phyloP scores from a whole-genome alignment of 2,113 vertebrate genomes.

The Pangasianodon hypophthalmus region DNA sequence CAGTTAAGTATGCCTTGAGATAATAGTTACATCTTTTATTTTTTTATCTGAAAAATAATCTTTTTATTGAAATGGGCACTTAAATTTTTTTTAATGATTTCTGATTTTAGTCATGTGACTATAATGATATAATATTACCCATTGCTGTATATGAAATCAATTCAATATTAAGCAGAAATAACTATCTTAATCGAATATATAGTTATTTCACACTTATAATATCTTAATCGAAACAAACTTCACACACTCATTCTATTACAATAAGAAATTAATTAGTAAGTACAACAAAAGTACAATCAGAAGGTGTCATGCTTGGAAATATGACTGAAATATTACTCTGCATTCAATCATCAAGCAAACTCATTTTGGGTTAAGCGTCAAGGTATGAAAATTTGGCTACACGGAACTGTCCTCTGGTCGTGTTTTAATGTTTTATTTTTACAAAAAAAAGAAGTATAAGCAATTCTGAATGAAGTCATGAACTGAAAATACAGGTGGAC shows the following conservation, averaged over 20 bases:
- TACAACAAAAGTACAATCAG: not conserved
- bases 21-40: no score
- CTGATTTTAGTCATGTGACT: not conserved
- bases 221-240: not conserved
- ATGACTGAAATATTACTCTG: not conserved
- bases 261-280: not conserved
- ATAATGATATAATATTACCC: not conserved
- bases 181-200: no score
- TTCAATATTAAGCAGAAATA: not conserved
- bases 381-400: not conserved
- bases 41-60: no score
- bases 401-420: not conserved
- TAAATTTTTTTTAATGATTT: no score
- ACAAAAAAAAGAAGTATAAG: not conserved
- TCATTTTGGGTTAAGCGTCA: not conserved
- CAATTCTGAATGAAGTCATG: not conserved
- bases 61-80: not conserved
- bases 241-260: not conserved
- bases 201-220: no score
- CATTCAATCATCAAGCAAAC: not conserved
- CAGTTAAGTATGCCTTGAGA: no score
- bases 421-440: constrained; percentile 4
- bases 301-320: not conserved
- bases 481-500: not conserved
- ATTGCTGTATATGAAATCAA: not conserved